These are phyloP conservation scores for Drosophila aff. DNA, from an alignment of 1,140 invertebrate genomes.

Conservation along the genomic window DNA sequence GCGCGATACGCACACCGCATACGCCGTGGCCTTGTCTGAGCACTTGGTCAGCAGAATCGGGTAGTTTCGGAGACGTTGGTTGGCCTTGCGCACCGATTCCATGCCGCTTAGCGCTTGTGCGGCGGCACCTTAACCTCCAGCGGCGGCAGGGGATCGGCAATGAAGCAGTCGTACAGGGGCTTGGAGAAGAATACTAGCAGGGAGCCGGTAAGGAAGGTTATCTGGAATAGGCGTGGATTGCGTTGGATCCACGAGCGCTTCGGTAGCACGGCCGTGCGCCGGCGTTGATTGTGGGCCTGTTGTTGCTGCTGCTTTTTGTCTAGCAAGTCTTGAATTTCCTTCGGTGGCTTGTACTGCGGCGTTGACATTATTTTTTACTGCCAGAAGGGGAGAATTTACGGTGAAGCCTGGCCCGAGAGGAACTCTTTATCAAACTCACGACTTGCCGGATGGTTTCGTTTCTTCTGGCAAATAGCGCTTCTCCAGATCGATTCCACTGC, in stretches of 20 bases:
- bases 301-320: conserved; percentile 60
- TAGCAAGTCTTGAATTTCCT: conserved; percentile 68
- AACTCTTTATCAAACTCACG: conserved; percentile 21
- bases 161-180: conserved; percentile 89
- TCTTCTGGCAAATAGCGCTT: conserved; percentile 82
- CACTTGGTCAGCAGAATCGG: conserved; percentile 90
- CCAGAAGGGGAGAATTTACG: not conserved
- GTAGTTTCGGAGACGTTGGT: conserved; percentile 89
- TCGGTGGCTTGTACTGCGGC: conserved; percentile 73
- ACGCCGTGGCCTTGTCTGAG: conserved; percentile 88
- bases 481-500: conserved; percentile 88
- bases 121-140: conserved; percentile 81
- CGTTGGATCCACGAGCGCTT: conserved; percentile 85
- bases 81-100: conserved; percentile 92
- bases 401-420: not conserved
- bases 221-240: conserved; percentile 86
- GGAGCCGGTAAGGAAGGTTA: conserved; percentile 84
- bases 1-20: conserved; percentile 91
- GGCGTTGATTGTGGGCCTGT: conserved; percentile 66
- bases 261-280: conserved; percentile 69
- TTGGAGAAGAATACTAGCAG: conserved; percentile 88
- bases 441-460: conserved; percentile 22
- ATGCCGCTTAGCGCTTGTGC: conserved; percentile 86
- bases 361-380: conserved; percentile 73
- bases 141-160: conserved; percentile 71